Evolutionary conservation across 1,140 invertebrate genomes (phyloP), one percentile per base, ranked within the genome.

Genomic region (Drosophila leontia): DNA sequence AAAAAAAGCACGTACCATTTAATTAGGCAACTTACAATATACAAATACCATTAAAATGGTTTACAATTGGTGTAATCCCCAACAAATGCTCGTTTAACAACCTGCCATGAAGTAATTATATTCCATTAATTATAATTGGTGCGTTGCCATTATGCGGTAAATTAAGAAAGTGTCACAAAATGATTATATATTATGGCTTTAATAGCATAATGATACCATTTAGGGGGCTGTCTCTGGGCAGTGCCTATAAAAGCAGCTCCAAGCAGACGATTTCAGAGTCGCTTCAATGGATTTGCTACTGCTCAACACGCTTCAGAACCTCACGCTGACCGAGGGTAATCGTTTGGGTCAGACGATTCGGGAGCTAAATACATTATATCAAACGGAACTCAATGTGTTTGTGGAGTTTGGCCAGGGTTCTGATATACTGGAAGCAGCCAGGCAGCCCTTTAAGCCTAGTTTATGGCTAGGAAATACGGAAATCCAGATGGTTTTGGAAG

Each of bases 371-470:
- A 9, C 5, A 2, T 44, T 82, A n/a, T 83, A 80, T 23, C 13
- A 29, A 12, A 53, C 56, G 19, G 72, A 78, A 26, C 35, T 87
- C 0, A 88, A 88, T 64, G 69, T 78, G 8, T 80, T 74, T 53
- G 11, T 87, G 13, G 72, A 80, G 5, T 80, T 83, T 56, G 72
- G 68, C 0, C 42, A 71, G 15, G 55, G 50, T 4, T 67, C 55
- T 0, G 50, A 77, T 23, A 45, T 34, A 23, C 41, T 77, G 13
- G 17, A 59, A 17, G 39, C 48, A 29, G 39, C 19, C 6, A 29
- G 32, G 2, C 50, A 55, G 13, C 12, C 53, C 11, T 26, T 8
- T 0, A 3, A 65, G 26, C 71, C 83, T 0, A 74, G 37, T 3
- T 26, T 86, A 0, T 60, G 67, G 44, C 7, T 82, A 2, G 60